Evolutionary conservation across 2,888 invertebrate genomes (phyloP).

Genomic region (Cremastinae sp.): DNA sequence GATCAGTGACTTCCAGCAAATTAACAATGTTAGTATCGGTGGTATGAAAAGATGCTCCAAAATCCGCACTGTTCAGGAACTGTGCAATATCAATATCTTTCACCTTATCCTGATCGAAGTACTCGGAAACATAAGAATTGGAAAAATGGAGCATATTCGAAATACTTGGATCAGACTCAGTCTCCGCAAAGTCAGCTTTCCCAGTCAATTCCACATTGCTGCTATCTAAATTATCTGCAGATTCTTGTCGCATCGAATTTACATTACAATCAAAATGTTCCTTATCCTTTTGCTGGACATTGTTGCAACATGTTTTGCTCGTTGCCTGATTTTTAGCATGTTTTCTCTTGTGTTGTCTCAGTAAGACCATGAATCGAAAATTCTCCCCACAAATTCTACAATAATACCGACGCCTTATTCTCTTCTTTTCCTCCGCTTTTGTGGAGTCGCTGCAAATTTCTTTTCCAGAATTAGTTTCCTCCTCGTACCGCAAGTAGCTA

Average conservation of each 20-base stretch:
- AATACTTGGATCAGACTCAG: slow-evolving; percentile 59
- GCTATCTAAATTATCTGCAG: slow-evolving; percentile 15
- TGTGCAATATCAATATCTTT: slow-evolving; percentile 50
- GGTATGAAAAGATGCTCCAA: slow-evolving; percentile 19
- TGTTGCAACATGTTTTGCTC: slow-evolving; percentile 11
- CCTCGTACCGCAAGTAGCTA: too few species aligned
- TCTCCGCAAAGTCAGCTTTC: slow-evolving; percentile 64
- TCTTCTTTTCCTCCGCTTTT: slow-evolving; percentile 58
- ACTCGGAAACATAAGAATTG: slow-evolving; percentile 61
- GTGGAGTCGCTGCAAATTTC: slow-evolving; percentile 41
- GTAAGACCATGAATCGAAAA: slow-evolving; percentile 73
- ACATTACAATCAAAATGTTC: slow-evolving; percentile 6
- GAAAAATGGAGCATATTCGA: slow-evolving; percentile 63
- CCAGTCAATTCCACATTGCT: slow-evolving; percentile 67
- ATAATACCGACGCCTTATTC: slow-evolving; percentile 72
- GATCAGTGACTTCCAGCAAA: background rate
- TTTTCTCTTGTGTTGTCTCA: slow-evolving; percentile 73
- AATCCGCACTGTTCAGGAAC: slow-evolving; percentile 39
- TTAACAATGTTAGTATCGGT: background rate
- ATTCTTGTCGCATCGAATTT: slow-evolving; percentile 17
- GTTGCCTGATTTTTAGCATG: slow-evolving; percentile 64
- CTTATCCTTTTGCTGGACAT: slow-evolving; percentile 2
- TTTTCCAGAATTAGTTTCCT: background rate
- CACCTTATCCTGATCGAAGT: slow-evolving; percentile 41
- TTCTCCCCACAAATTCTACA: slow-evolving; percentile 77